A percentile compares a stretch with the other conserved stretches of the same genome.
Evolutionary conservation across 2,113 vertebrate genomes (phyloP).

Genomic region (Glareola pratincola): DNA sequence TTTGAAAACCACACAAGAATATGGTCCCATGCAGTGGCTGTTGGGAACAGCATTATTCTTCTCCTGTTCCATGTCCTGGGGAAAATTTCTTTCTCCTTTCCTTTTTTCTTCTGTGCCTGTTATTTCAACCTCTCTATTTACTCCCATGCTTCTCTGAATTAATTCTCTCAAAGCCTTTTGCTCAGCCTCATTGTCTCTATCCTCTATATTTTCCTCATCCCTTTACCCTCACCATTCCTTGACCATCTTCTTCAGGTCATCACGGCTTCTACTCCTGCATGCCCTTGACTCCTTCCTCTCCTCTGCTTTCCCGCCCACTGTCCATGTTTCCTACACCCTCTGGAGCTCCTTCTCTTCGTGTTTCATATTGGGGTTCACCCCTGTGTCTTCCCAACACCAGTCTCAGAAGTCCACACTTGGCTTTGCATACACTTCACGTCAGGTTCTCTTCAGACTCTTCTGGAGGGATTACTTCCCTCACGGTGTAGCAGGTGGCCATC

Average conservation of each 20-base stretch:
- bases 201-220: background rate
- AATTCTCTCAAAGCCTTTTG: background rate
- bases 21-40: background rate
- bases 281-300: background rate
- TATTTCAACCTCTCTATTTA: background rate
- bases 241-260: background rate
- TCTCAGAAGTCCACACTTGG: background rate
- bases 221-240: background rate
- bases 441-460: background rate
- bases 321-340: background rate
- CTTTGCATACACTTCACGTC: background rate
- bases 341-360: background rate
- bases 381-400: background rate
- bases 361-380: background rate
- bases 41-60: background rate
- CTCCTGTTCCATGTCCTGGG: background rate
- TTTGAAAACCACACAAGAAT: background rate
- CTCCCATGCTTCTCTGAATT: background rate
- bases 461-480: background rate
- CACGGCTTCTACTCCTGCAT: background rate
- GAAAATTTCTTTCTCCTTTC: background rate
- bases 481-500: background rate
- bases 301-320: background rate
- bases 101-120: background rate
- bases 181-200: background rate